phyloP scores from a whole-genome alignment of 2,888 invertebrate genomes.

The Apodemia hepburni region DNA sequence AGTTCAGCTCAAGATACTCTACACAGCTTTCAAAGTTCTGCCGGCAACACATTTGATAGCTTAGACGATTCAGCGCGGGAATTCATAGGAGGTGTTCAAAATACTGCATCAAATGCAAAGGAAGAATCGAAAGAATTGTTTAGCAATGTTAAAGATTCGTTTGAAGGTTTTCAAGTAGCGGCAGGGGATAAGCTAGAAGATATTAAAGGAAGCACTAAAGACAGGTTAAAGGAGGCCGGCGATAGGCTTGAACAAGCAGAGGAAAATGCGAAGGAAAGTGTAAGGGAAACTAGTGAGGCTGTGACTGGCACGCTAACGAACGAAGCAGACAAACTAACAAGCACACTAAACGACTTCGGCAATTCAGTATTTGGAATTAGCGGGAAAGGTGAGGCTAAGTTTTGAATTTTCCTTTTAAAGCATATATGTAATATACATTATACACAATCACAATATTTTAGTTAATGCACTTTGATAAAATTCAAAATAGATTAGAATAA shows the following conservation, averaged over 20 bases:
- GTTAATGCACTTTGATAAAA: constrained; percentile 2
- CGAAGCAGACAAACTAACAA: constrained; percentile 66
- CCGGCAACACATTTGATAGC: constrained; percentile 71
- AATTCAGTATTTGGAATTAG: constrained; percentile 69
- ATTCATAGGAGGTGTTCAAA: constrained; percentile 48
- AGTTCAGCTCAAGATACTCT: constrained; percentile 67
- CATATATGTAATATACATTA: constrained; percentile 11
- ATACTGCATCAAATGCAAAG: constrained; percentile 43
- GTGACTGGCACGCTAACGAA: constrained; percentile 46
- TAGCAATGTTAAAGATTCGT: constrained; percentile 54
- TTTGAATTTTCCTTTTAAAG: constrained; percentile 17
- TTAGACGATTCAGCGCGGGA: constrained; percentile 65
- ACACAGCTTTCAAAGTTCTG: constrained; percentile 72
- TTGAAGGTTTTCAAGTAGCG: constrained; percentile 70
- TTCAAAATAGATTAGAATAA: background rate
- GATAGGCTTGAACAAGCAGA: constrained; percentile 49
- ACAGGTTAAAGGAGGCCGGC: constrained; percentile 48
- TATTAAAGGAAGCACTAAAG: constrained; percentile 49
- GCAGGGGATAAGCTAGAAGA: constrained; percentile 70
- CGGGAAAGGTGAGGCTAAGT: constrained; percentile 58
- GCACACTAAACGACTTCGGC: constrained; percentile 67
- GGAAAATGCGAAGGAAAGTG: constrained; percentile 40
- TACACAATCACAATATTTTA: constrained; percentile 7
- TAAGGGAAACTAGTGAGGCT: constrained; percentile 42
- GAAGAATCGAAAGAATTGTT: constrained; percentile 55